phyloP scores from a whole-genome alignment of 2,797 vertebrate species.

The Chaenodraco wilsoni region DNA sequence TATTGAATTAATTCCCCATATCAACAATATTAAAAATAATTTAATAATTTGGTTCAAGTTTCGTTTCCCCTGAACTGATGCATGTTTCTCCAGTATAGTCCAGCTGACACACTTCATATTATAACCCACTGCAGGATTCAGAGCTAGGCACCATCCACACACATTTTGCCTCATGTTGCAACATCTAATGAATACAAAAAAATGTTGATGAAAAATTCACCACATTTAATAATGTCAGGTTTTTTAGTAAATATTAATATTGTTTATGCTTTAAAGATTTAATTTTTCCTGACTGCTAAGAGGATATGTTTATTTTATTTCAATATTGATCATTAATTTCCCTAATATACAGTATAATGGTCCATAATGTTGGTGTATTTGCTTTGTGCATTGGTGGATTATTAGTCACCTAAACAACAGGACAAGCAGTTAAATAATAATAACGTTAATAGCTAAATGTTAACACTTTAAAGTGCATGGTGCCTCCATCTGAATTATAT shows the following conservation, averaged over 20 bases:
- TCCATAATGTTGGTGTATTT: not conserved
- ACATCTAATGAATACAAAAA: conserved; percentile 42
- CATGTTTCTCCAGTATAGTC: conserved; percentile 30
- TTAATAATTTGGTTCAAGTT: conserved; percentile 17
- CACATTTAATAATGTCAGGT: conserved; percentile 29
- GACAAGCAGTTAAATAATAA: conserved; percentile 20
- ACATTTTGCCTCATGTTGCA: conserved; percentile 35
- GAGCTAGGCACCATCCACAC: conserved; percentile 21
- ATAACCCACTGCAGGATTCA: conserved; percentile 23
- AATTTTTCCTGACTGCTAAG: conserved; percentile 3
- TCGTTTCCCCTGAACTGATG: conserved; percentile 21
- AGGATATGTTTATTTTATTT: conserved; percentile 11
- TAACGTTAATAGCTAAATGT: not conserved
- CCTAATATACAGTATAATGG: not conserved
- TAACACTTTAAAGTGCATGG: conserved; percentile 15
- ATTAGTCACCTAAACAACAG: conserved; percentile 18
- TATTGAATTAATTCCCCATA: not conserved
- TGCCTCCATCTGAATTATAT: conserved; percentile 25
- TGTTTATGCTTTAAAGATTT: conserved; percentile 26
- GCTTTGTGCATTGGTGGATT: not conserved
- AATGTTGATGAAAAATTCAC: conserved; percentile 35
- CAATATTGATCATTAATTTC: not conserved
- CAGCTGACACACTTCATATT: conserved; percentile 41
- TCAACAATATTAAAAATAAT: not conserved
- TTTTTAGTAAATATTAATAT: conserved; percentile 26